Evolutionary conservation across 1,140 invertebrate species (phyloP).

Genomic region (Choristoneura fumiferana): DNA sequence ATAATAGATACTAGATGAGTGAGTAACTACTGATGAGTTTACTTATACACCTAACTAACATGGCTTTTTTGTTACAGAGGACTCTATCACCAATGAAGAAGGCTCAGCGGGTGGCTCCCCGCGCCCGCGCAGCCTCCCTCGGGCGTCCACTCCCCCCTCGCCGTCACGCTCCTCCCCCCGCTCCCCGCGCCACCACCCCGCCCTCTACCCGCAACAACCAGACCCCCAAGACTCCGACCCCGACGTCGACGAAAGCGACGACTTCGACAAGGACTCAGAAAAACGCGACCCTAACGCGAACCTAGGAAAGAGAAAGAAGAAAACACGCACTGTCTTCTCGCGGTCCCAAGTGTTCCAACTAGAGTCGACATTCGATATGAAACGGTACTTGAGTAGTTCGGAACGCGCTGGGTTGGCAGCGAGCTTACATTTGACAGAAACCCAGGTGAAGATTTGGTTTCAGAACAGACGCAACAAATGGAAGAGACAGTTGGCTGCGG

Average conservation of each 20-base stretch:
- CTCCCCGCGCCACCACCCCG: slow-evolving; percentile 69
- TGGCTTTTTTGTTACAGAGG: slow-evolving; percentile 79
- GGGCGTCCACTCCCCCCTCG: slow-evolving; percentile 63
- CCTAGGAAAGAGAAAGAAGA: slow-evolving; percentile 94
- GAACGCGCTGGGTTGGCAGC: slow-evolving; percentile 96
- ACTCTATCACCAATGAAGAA: slow-evolving; percentile 83
- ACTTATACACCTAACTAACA: too few relatives aligned
- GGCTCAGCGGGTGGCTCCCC: slow-evolving; percentile 81
- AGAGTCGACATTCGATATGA: slow-evolving; percentile 98
- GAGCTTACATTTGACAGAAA: slow-evolving; percentile 96
- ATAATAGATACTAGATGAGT: too few relatives aligned
- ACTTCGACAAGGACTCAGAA: slow-evolving; percentile 74
- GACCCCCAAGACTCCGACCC: slow-evolving; percentile 80
- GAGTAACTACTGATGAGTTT: too few relatives aligned
- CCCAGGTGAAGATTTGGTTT: slow-evolving; percentile 97
- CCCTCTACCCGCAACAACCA: slow-evolving; percentile 67
- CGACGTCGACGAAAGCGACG: slow-evolving; percentile 84
- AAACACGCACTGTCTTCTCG: slow-evolving; percentile 98
- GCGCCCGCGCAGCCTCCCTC: slow-evolving; percentile 66
- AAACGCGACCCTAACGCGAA: slow-evolving; percentile 72
- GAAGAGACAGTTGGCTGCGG: slow-evolving; percentile 97
- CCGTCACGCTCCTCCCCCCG: slow-evolving; percentile 55
- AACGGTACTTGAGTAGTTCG: slow-evolving; percentile 97
- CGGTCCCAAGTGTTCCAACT: slow-evolving; percentile 96
- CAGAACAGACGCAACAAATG: slow-evolving; percentile 97